A percentile compares a stretch with the other conserved stretches of the same genome.
Conservation (phyloP, 2,113 vertebrate species). For the Scatophagus argus region DNA sequence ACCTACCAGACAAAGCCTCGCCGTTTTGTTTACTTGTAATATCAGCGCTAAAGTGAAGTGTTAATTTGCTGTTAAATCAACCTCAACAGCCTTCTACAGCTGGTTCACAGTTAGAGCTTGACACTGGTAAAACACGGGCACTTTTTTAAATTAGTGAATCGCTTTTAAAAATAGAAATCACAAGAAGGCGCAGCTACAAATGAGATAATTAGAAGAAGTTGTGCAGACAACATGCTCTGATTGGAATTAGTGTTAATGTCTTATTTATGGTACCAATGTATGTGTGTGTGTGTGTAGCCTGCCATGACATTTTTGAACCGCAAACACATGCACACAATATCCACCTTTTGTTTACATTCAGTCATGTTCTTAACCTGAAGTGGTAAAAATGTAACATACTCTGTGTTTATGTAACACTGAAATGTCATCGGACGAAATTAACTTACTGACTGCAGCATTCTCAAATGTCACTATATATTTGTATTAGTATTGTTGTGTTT, state of each 20-base stretch:
- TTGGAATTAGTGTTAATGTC: not conserved
- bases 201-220: conserved; percentile 10
- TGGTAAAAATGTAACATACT: conserved; percentile 4
- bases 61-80: conserved; percentile 28
- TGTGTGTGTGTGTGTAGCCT: not conserved
- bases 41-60: not conserved
- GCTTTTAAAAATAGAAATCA: not conserved
- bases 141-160: conserved; percentile 1
- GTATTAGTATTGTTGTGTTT: conserved; percentile 25
- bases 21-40: conserved; percentile 17
- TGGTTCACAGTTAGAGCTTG: conserved; percentile 7
- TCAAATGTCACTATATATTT: conserved; percentile 70
- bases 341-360: conserved; percentile 6
- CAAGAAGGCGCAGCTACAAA: not conserved
- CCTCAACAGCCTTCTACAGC: conserved; percentile 14
- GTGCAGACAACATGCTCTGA: not conserved
- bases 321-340: conserved; percentile 1
- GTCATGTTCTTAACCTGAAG: conserved; percentile 27
- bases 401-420: conserved; percentile 29
- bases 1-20: not conserved
- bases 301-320: conserved; percentile 15
- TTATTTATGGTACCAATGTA: not conserved
- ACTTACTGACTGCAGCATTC: conserved; percentile 31
- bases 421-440: conserved; percentile 60
- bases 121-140: not conserved